Evolutionary conservation across 2,113 vertebrate species (phyloP), one percentile per base, ranked within the genome.

Genomic region (Brienomyrus brachyistius): DNA sequence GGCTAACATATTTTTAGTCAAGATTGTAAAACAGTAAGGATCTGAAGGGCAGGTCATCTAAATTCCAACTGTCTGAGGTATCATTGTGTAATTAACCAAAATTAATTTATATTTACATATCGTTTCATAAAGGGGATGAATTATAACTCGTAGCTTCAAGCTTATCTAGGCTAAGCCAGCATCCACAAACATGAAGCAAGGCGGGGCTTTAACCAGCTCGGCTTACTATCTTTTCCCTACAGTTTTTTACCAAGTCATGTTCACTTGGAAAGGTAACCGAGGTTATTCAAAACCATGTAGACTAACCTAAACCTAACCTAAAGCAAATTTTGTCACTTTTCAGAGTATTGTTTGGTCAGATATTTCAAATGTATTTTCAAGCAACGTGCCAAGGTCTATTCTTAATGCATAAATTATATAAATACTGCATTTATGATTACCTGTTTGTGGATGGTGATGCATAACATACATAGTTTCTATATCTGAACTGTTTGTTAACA

Each of bases 401-500:
- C 35, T 80, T 80, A 85, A 50, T 48, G 10, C 8, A 85, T 47
- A 43, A 9, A 0, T 85, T 85, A 27, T 85, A 21, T 48, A 4
- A 47, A 84, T 11, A 66, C 9, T 27, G 23, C n/a, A 70, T 70
- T 48, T 13, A 52, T 0, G 6, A 1, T 88, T 92, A 95, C 94
- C 94, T 93, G 91, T 90, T 8, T 88, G 27, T 89, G 82, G 6
- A 88, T 40, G 15, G 47, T 21, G 27, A 90, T 84, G 59, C 47
- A 48, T 56, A 45, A 19, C 43, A 31, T 40, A 31, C 87, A 51
- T 52, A 62, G 90, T 70, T 90, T 87, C 89, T n/a, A 89, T 19
- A 93, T 52, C 10, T 70, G 90, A 5, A 93, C 17, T 45, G 94
- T 83, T 93, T 90, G n/a, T 94, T 91, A 86, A 92, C 88, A 0